Evolutionary conservation across 2,797 vertebrate species (phyloP).

Genomic region (Lacerta agilis): DNA sequence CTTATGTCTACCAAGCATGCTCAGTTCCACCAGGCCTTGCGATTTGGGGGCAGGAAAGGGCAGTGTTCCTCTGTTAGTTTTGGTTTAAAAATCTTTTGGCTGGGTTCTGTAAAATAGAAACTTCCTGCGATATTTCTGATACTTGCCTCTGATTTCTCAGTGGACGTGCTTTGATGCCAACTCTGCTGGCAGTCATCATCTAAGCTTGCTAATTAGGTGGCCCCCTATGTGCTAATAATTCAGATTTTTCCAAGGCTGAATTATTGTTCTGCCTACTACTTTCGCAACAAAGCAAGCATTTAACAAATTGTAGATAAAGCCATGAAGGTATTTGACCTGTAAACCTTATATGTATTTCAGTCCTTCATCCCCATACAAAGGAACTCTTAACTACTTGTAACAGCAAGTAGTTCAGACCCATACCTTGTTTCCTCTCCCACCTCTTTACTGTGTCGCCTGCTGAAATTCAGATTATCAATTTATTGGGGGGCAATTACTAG

Average conservation of each 20-base stretch:
- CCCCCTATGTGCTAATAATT: background rate
- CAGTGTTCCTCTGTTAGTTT: no score
- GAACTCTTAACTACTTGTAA: background rate
- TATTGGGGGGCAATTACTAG: no score
- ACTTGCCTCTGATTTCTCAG: background rate
- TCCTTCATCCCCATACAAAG: background rate
- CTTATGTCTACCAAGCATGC: no score
- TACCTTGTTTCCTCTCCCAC: background rate
- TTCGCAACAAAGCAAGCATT: background rate
- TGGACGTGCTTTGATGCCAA: background rate
- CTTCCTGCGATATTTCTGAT: no score
- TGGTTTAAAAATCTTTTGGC: no score
- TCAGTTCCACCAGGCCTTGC: no score
- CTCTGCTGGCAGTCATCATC: no score
- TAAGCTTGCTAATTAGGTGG: no score
- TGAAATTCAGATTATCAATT: background rate
- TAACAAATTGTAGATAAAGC: background rate
- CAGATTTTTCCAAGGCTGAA: background rate
- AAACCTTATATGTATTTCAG: background rate
- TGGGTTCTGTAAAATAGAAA: no score
- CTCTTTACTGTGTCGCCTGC: background rate
- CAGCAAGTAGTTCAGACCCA: background rate
- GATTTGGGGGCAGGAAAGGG: no score
- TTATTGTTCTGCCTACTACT: background rate
- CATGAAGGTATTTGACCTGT: background rate